These are phyloP conservation scores for Saiga tatarica DNA, from an alignment of 2,113 vertebrate species.

Conservation along the genomic window DNA sequence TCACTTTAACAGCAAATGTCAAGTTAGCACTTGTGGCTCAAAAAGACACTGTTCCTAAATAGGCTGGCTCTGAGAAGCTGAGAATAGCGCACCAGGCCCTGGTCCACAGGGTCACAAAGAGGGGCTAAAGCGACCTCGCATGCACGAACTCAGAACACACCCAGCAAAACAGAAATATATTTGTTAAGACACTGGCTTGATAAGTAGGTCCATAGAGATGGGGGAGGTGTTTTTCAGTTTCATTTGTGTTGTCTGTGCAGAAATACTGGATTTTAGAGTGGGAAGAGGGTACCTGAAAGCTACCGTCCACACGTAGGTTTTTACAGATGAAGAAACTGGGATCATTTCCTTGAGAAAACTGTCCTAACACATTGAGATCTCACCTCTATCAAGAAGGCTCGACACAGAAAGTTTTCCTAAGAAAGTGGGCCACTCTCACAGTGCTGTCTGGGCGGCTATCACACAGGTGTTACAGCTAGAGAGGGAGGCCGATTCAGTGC, in stretches of 20 bases:
- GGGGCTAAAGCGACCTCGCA: neutral
- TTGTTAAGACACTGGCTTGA: neutral
- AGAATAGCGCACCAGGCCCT: neutral
- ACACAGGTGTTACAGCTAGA: neutral
- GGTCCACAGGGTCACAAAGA: neutral
- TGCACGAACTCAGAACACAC: neutral
- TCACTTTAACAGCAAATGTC: conserved; percentile 13
- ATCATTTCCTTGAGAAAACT: conserved; percentile 7
- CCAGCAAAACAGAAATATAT: neutral
- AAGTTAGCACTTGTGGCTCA: neutral
- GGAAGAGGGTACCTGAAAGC: neutral
- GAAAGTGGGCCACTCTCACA: neutral
- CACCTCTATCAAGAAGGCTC: neutral
- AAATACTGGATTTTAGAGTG: neutral
- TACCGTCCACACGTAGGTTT: neutral
- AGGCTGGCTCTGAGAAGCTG: neutral
- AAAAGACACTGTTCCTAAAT: neutral
- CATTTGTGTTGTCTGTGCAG: neutral
- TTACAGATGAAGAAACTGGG: conserved; percentile 6
- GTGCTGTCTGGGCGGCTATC: neutral
- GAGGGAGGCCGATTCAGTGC: neutral
- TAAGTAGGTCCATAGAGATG: neutral
- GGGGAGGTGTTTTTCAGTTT: neutral
- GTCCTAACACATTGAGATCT: neutral
- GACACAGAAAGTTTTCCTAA: neutral